Evolutionary conservation across 2,113 vertebrate genomes (phyloP), one percentile per base, ranked within the genome.

Genomic region (Pontoporia blainvillei): DNA sequence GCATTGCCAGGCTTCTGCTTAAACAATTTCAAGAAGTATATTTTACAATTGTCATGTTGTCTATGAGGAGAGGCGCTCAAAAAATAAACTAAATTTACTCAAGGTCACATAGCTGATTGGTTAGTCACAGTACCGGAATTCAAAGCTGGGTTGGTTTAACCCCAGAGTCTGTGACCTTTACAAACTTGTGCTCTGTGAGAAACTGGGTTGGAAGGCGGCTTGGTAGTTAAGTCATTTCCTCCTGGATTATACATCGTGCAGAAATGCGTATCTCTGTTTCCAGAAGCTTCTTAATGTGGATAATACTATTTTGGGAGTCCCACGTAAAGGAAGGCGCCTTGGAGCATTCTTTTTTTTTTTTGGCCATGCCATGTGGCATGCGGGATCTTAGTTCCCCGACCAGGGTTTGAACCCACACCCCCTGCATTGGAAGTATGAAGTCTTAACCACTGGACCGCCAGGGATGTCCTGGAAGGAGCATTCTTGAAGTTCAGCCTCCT

Each of bases 71-170:
- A 94, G 18, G 44, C 1, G 2, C 9, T 39, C 36, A 52, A 59
- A 76, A 34, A 36, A n/a, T 59, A 75, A 67, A 67, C 57, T 64
- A 29, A 46, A 78, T 57, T 62, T 12, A 17, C 27, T 66, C 20
- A 29, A 54, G 41, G 85, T 31, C 69, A 39, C 17, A 14, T 41
- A 54, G 59, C 66, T 88, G 59, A 64, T 59, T 21, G 46, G 7
- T 78, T 54, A 86, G 72, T 95, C 44, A 87, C 44, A 44, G 41
- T 41, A 81, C 31, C 85, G 88, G 88, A 88, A 96, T 92, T 90
- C 75, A 64, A 39, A 87, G 85, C 84, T 61, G 46, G 39, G 64
- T 87, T 93, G 91, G 66, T 52, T 72, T 91, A 94, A 94, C 61
- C 54, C 21, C 25, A 0, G 4, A 49, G 69, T 81, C 44, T 36